These are phyloP conservation scores for Synanthedon andrenaeformis DNA, from an alignment of 2,888 invertebrate species.

Conservation along the genomic window DNA sequence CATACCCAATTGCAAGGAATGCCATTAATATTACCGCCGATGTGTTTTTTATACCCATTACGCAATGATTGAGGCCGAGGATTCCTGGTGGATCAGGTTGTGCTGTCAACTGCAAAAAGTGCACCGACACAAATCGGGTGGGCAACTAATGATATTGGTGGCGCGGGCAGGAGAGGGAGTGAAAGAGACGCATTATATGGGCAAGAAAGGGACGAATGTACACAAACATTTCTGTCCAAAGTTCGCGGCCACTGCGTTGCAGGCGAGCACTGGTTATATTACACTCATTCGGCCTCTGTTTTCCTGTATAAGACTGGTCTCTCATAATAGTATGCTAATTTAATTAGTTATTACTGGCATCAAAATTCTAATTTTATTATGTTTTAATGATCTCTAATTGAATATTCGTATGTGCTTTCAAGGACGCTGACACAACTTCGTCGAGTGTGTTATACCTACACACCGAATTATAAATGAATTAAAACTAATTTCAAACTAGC, in stretches of 20 bases:
- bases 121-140: conserved; percentile 40
- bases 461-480: too few species aligned
- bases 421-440: not conserved
- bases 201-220: conserved; percentile 36
- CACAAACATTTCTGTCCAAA: conserved; percentile 56
- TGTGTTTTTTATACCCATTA: not conserved
- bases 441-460: too few species aligned
- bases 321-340: not conserved
- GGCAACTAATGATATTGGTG: conserved; percentile 37
- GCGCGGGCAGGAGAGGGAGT: conserved; percentile 19
- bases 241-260: conserved; percentile 41
- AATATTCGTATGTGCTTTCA: not conserved
- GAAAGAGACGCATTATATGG: conserved; percentile 23
- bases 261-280: conserved; percentile 25
- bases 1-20: not conserved
- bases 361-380: not conserved
- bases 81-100: not conserved
- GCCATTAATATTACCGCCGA: not conserved
- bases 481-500: too few species aligned
- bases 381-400: not conserved
- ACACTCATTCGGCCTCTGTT: conserved; percentile 24
- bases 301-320: not conserved
- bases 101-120: conserved; percentile 32
- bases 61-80: not conserved
- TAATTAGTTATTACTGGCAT: not conserved